Evolutionary conservation across 2,888 invertebrate genomes (phyloP), one percentile per base, ranked within the genome.

Genomic region (Leptura quadrifasciata): DNA sequence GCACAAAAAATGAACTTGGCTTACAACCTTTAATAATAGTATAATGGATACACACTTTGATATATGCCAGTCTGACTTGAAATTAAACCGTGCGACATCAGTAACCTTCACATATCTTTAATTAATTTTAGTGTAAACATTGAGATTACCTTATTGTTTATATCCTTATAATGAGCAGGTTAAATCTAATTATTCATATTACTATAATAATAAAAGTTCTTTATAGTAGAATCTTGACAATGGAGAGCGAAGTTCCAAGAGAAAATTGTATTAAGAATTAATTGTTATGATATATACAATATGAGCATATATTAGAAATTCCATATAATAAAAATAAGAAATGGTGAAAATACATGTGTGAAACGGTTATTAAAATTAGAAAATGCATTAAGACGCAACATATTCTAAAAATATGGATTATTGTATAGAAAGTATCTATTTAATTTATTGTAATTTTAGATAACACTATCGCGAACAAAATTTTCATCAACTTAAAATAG

Each of bases 51-150:
- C 20, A 21, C 35, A 31, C 35, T 18, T 17, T 18, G 39, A 63
- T 63, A 31, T 27, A 5, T 39, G 27, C 18, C 60, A 63, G 18
- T 35, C 15, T 12, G 10, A 39, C 35, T 6, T 39, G 15, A 20
- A 63, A 35, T 35, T 39, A 18, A 39, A 63, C 63, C 63, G 63
- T 63, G 63, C 10, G 63, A 63, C 61, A 63, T 39, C 15, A 15
- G 0, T 63, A 18, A 63, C 63, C 63, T 63, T 39, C 63, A 20
- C 20, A 18, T 39, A 10, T 20, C 21, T 18, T 39, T 39, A 18
- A 20, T 20, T 35, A 39, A 39, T 39, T 63, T 63, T 63, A 21
- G 20, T 47, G 20, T 47, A 47, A 47, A 15, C 18, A 39, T 63
- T 21, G 20, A 63, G 39, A 63, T 18, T 35, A 39, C 3, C 3